Evolutionary conservation across 1,140 invertebrate genomes (phyloP).

Genomic region (Zaprionus ornatus): DNA sequence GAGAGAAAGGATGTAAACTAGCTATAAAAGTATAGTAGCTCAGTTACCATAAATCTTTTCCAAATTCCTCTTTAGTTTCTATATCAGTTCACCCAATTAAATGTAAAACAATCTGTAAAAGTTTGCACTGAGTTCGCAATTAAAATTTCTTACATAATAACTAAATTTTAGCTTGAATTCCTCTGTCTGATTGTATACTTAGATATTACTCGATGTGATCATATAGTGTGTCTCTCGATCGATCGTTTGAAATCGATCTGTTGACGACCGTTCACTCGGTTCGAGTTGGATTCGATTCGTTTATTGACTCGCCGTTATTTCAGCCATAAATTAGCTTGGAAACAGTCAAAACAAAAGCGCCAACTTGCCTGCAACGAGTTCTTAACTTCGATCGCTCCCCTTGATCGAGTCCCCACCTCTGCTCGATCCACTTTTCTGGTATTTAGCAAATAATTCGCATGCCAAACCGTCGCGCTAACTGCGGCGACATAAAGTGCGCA

Average conservation of each 20-base stretch:
- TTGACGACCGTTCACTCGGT: conserved; percentile 33
- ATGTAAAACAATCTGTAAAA: neutral
- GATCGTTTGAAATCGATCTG: conserved; percentile 39
- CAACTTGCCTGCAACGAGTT: conserved; percentile 13
- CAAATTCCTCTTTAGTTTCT: neutral
- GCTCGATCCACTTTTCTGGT: conserved; percentile 63
- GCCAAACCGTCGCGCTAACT: conserved; percentile 62
- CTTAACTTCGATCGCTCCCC: neutral
- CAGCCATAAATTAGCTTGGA: conserved; percentile 47
- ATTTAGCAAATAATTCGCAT: conserved; percentile 77
- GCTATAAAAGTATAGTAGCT: neutral
- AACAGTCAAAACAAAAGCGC: conserved; percentile 13
- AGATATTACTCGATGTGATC: neutral
- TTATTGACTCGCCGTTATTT: conserved; percentile 33
- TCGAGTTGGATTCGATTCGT: neutral
- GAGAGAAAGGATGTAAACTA: neutral
- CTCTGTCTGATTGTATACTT: conserved; percentile 10
- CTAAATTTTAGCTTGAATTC: conserved; percentile 21
- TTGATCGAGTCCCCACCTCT: neutral
- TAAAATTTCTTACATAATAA: neutral
- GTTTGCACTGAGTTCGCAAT: neutral
- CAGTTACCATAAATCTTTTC: neutral
- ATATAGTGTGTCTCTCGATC: neutral
- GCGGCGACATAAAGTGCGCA: conserved; percentile 75
- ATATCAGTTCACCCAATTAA: neutral